Conservation (phyloP, 2,113 vertebrate species). For the Callorhinus ursinus region DNA sequence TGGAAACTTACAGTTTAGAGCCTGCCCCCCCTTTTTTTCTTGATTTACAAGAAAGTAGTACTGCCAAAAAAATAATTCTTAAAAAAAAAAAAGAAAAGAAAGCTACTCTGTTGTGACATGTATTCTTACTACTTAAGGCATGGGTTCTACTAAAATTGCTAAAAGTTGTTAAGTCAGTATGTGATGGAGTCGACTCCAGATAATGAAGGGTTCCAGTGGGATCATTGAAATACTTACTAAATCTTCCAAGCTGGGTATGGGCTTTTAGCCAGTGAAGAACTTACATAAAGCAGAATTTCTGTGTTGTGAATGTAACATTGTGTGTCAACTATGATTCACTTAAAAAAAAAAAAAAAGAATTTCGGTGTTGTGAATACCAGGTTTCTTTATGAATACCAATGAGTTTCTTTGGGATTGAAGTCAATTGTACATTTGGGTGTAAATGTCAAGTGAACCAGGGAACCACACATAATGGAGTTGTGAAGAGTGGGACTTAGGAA, state of each 20-base stretch:
- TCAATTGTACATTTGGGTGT: background rate
- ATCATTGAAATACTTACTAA: conserved; percentile 14
- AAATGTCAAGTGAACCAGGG: background rate
- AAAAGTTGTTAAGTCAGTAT: conserved; percentile 20
- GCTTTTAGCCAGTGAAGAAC: background rate
- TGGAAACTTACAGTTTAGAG: conserved; percentile 21
- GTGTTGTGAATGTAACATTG: background rate
- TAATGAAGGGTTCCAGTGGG: background rate
- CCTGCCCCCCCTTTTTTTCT: background rate
- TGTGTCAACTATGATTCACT: background rate
- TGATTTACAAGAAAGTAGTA: conserved; percentile 18
- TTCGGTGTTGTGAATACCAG: background rate
- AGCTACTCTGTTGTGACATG: background rate
- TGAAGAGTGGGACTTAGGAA: background rate
- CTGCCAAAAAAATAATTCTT: conserved; percentile 27
- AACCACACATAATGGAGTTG: background rate
- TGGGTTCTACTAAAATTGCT: conserved; percentile 30
- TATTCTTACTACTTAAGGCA: background rate
- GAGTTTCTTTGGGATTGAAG: conserved; percentile 17
- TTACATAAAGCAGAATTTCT: conserved; percentile 7
- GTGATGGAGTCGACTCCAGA: background rate
- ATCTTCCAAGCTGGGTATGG: background rate
- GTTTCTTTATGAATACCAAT: background rate
- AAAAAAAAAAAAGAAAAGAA: background rate
- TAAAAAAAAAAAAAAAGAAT: background rate